Evolutionary conservation across 2,888 invertebrate genomes (phyloP), one percentile per base, ranked within the genome.

Genomic region (Hydrotaea cyrtoneurina): DNA sequence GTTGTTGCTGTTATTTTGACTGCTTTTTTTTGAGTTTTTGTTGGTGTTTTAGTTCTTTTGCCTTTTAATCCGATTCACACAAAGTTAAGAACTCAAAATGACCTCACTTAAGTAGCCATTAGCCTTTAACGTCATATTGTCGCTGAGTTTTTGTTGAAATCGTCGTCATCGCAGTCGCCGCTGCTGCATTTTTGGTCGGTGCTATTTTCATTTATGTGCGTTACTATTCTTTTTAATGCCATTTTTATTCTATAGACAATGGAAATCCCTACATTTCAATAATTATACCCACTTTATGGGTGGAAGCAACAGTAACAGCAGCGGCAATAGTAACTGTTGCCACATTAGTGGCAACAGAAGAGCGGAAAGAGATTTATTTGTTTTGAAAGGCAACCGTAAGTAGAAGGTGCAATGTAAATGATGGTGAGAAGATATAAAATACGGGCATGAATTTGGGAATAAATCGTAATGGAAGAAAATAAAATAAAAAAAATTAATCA

Each of bases 71-170:
- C 73, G 85, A 82, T 85, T 82, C 80, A 53, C 64, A 85, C 55
- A 71, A 77, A 82, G 59, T 43, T 69, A 76, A 79, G 36, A 76
- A 85, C 53, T 71, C 43, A 57, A 80, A 82, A 81, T 82, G 77
- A 85, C 82, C 85, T 82, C 77, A 74, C 79, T 80, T 85, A 85
- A 85, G 85, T 82, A 79, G 79, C 82, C 85, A 85, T 85, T 85
- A 85, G 85, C 82, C 85, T 80, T 82, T 82, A 85, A 82, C 76
- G 85, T 85, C 82, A 80, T 79, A 74, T 66, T 77, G 85, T 85
- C 85, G 85, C 85, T 79, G 77, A 82, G 36, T 74, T 85, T 71
- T 59, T 46, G 72, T 74, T 69, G 36, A 81, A 81, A 73, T 71
- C 36, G 55, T 5, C 26, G n/a, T 72, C 43, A 43, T 59, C 64